phyloP scores from a whole-genome alignment of 2,797 vertebrate genomes.

The Crocodylus rhombifer region DNA sequence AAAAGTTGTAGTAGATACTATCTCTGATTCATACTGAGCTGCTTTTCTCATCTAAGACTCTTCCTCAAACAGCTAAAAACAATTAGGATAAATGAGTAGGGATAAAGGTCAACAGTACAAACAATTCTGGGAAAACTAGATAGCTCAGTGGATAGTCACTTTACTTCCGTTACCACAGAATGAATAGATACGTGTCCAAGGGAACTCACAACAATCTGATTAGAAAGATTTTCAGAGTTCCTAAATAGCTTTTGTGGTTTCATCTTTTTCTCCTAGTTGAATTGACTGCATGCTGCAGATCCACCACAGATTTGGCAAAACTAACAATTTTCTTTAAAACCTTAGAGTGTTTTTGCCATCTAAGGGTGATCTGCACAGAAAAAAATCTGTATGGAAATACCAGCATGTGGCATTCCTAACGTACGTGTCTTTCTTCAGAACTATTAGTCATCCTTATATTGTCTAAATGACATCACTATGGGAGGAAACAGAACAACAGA shows the following conservation, averaged over 20 bases:
- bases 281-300: slow-evolving; percentile 39
- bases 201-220: slow-evolving; percentile 64
- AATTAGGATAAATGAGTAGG: slow-evolving; percentile 77
- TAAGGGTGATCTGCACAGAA: background rate
- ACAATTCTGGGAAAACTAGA: slow-evolving; percentile 80
- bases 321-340: slow-evolving; percentile 60
- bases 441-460: slow-evolving; percentile 56
- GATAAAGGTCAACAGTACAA: slow-evolving; percentile 78
- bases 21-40: slow-evolving; percentile 68
- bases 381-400: slow-evolving; percentile 14
- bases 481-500: slow-evolving; percentile 69
- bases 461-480: slow-evolving; percentile 73
- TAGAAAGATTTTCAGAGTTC: slow-evolving; percentile 57
- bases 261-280: slow-evolving; percentile 44
- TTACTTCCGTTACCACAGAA: slow-evolving; percentile 69
- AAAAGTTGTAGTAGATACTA: slow-evolving; percentile 65
- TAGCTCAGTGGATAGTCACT: slow-evolving; percentile 67
- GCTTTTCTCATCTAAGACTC: slow-evolving; percentile 78
- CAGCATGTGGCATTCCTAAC: slow-evolving; percentile 44
- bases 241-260: slow-evolving; percentile 76
- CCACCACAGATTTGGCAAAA: slow-evolving; percentile 61
- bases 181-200: slow-evolving; percentile 68
- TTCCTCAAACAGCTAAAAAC: slow-evolving; percentile 79
- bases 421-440: slow-evolving; percentile 51
- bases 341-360: slow-evolving; percentile 58